phyloP scores from a whole-genome alignment of 2,888 invertebrate species.

The Platycheirus albimanus region DNA sequence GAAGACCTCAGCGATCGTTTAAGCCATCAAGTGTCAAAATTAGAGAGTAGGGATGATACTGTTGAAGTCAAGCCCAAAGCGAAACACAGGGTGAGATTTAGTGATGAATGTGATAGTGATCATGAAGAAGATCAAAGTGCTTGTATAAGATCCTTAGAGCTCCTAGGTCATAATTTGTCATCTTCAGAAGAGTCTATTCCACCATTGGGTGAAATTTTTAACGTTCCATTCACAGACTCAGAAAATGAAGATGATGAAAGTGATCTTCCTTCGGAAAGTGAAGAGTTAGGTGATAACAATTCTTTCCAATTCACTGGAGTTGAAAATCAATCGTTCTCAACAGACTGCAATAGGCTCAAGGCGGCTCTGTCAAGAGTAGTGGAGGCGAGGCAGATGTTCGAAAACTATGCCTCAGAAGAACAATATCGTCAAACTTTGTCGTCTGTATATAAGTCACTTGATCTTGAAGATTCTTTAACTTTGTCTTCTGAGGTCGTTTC shows the following conservation, averaged over 20 bases:
- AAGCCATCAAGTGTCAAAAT: conserved; percentile 33
- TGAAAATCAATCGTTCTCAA: conserved; percentile 37
- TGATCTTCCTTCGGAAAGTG: background rate
- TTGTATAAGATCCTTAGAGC: conserved; percentile 41
- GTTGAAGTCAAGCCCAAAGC: conserved; percentile 6
- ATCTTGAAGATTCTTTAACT: conserved; percentile 43
- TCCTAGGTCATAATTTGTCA: conserved; percentile 51
- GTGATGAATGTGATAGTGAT: conserved; percentile 50
- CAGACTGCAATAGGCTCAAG: conserved; percentile 46
- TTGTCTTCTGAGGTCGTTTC: conserved; percentile 41
- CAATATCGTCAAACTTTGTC: conserved; percentile 10
- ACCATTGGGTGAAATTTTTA: conserved; percentile 49
- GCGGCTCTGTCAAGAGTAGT: conserved; percentile 47
- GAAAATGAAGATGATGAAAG: conserved; percentile 40
- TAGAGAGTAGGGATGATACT: conserved; percentile 35
- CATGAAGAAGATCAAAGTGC: conserved; percentile 43
- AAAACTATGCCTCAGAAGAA: conserved; percentile 8
- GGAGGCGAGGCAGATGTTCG: conserved; percentile 4
- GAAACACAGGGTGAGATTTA: conserved; percentile 54
- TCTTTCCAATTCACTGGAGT: conserved; percentile 38
- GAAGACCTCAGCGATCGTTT: conserved; percentile 65
- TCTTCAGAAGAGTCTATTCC: conserved; percentile 62
- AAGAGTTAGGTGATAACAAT: background rate
- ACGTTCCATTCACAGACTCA: conserved; percentile 53
- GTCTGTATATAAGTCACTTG: conserved; percentile 4